Evolutionary conservation across 2,113 vertebrate species (phyloP).

Genomic region (Brachypodius melanocephalos): DNA sequence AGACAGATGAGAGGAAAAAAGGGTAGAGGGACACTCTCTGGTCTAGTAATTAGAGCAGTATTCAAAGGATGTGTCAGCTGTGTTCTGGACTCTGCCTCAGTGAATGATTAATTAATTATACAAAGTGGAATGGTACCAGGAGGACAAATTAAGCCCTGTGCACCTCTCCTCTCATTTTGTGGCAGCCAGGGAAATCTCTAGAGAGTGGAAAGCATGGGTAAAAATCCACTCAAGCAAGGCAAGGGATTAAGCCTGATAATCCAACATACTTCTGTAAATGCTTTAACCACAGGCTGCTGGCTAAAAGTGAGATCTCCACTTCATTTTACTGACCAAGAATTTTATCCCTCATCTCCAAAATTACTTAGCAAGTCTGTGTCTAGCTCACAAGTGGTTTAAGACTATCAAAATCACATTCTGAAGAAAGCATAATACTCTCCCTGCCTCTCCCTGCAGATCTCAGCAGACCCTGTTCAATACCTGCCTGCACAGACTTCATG

Average conservation of each 20-base stretch:
- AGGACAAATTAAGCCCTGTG: background rate
- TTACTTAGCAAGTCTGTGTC: background rate
- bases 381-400: background rate
- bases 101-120: constrained; percentile 11
- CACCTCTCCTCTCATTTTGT: background rate
- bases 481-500: background rate
- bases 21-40: background rate
- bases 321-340: background rate
- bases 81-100: background rate
- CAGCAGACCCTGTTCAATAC: background rate
- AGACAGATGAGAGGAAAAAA: background rate
- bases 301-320: background rate
- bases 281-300: background rate
- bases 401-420: background rate
- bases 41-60: background rate
- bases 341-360: background rate
- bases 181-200: background rate
- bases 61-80: background rate
- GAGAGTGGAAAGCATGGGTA: background rate
- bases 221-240: constrained; percentile 20
- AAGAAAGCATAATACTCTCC: background rate
- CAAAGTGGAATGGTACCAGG: background rate
- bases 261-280: background rate
- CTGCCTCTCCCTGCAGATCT: background rate
- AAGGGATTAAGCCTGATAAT: constrained; percentile 31